Evolutionary conservation across 2,888 invertebrate species (phyloP).

Genomic region (Ceraclea dissimilis): DNA sequence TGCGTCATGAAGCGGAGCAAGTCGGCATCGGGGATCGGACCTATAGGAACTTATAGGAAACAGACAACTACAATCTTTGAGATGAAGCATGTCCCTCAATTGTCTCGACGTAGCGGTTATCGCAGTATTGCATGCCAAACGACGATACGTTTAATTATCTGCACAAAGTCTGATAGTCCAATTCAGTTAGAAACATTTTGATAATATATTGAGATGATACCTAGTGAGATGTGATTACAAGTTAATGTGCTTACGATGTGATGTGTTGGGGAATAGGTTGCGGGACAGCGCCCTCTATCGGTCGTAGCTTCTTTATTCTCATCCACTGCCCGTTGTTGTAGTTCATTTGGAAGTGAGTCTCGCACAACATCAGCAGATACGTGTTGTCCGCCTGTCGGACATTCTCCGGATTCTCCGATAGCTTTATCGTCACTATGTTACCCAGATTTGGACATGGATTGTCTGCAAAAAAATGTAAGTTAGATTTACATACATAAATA

Average conservation of each 20-base stretch:
- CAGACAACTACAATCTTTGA: no score
- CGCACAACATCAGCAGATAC: constrained; percentile 65
- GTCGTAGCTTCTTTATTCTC: constrained; percentile 81
- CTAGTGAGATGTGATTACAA: no score
- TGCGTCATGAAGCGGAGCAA: no score
- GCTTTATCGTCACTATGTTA: constrained; percentile 91
- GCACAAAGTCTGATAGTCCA: no score
- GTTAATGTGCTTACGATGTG: not conserved
- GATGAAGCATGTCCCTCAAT: no score
- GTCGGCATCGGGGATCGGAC: no score
- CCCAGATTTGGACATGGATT: constrained; percentile 97
- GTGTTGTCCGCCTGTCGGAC: constrained; percentile 81
- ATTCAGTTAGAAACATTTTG: no score
- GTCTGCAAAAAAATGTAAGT: constrained; percentile 48
- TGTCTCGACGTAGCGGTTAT: no score
- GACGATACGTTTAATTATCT: no score
- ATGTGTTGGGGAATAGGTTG: constrained; percentile 23
- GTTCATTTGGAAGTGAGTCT: constrained; percentile 98
- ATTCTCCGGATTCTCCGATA: constrained; percentile 86
- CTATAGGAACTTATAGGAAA: no score
- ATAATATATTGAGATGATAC: no score
- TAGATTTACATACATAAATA: not conserved
- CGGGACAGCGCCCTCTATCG: constrained; percentile 46
- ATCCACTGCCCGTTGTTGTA: constrained; percentile 98
- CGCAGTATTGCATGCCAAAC: no score